These are phyloP conservation scores for Epizoanthus illoricatus DNA, from an alignment of 92 coral and sea anemone species.

Conservation along the genomic window DNA sequence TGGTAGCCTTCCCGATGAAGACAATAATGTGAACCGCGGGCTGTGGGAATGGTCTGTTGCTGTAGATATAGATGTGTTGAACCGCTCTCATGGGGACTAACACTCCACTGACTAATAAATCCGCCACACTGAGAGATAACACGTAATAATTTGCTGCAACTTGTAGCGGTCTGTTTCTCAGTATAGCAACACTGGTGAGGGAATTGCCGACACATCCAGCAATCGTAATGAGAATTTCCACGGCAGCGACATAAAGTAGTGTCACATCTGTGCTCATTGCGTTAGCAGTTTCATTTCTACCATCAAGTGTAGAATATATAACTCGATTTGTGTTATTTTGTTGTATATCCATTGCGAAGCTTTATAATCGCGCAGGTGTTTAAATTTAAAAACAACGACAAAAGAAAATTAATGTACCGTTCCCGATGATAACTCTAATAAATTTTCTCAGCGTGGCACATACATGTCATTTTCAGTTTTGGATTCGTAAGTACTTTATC, in stretches of 20 bases:
- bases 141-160: conserved; percentile 58
- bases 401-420: too few relatives aligned
- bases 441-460: too few relatives aligned
- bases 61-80: conserved; percentile 47
- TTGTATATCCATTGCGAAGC: too few relatives aligned
- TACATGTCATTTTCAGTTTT: too few relatives aligned
- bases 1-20: conserved; percentile 59
- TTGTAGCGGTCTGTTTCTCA: conserved; percentile 53
- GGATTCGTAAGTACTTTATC: too few relatives aligned
- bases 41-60: conserved; percentile 19
- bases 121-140: conserved; percentile 51
- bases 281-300: background rate
- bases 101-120: conserved; percentile 49
- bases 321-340: conserved; percentile 7
- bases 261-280: background rate
- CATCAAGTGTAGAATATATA: background rate
- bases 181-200: conserved; percentile 47
- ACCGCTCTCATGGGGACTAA: conserved; percentile 63
- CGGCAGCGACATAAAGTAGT: conserved; percentile 20
- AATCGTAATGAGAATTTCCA: conserved; percentile 48
- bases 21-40: conserved; percentile 41
- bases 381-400: too few relatives aligned
- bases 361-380: too few relatives aligned
- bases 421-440: too few relatives aligned
- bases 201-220: conserved; percentile 55